Evolutionary conservation across 2,113 vertebrate genomes (phyloP).

Genomic region (Syrmaticus mikado): DNA sequence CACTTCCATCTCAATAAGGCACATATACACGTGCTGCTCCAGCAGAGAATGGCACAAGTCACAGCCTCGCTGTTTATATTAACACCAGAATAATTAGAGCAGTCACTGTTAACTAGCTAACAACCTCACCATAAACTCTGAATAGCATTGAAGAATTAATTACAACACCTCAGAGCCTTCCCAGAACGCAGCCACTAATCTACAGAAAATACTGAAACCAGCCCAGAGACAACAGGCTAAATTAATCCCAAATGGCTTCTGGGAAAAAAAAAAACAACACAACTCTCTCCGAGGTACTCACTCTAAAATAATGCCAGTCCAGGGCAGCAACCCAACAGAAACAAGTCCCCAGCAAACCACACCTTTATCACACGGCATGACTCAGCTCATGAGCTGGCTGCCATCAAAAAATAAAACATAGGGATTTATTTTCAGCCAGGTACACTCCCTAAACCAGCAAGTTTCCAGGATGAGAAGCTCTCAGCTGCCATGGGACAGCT

Average conservation of each 20-base stretch:
- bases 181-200: not conserved
- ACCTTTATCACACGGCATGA: conserved; percentile 35
- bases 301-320: not conserved
- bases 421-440: not conserved
- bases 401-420: not conserved
- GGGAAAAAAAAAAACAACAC: not conserved
- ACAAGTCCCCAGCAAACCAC: conserved; percentile 14
- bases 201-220: not conserved
- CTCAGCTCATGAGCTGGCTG: not conserved
- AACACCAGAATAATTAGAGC: conserved; percentile 44
- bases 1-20: not conserved
- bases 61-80: conserved; percentile 28
- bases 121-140: not conserved
- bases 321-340: conserved; percentile 37
- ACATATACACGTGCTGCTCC: not conserved
- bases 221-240: not conserved
- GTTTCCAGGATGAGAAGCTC: not conserved
- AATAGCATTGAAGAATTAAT: conserved; percentile 35
- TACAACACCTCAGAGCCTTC: conserved; percentile 1
- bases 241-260: not conserved
- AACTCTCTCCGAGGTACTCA: not conserved
- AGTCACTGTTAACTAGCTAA: conserved; percentile 53
- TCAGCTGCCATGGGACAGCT: not conserved
- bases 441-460: not conserved
- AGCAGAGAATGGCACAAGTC: not conserved